A percentile compares a stretch with the other conserved stretches of the same genome.
These are phyloP conservation scores for Andrena bicolor DNA, from an alignment of 2,888 invertebrate genomes.

Conservation along the genomic window DNA sequence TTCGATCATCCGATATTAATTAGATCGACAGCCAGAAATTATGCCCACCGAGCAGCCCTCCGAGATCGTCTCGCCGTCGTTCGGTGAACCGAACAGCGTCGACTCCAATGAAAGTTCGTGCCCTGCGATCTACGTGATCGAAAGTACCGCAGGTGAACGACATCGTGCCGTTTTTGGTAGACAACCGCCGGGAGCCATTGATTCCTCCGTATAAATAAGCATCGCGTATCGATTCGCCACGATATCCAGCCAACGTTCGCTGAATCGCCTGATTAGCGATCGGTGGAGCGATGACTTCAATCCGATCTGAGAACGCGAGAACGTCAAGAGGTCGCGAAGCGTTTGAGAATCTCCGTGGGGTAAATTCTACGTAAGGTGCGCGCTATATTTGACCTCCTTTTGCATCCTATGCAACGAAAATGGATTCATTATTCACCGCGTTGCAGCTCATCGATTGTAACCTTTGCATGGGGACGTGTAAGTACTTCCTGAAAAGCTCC, in stretches of 20 bases:
- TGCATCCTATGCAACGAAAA: background rate
- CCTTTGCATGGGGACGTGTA: background rate
- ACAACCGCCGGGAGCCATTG: slow-evolving; percentile 44
- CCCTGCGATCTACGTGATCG: background rate
- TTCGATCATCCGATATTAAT: background rate
- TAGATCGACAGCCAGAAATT: background rate
- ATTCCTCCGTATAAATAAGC: slow-evolving; percentile 67
- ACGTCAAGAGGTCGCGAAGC: background rate
- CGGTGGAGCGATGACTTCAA: slow-evolving; percentile 28
- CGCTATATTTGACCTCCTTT: background rate
- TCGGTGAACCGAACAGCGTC: background rate
- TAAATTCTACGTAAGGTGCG: slow-evolving; percentile 30
- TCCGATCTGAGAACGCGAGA: background rate
- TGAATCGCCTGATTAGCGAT: slow-evolving; percentile 21
- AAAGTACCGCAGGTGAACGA: background rate
- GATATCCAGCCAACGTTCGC: slow-evolving; percentile 30
- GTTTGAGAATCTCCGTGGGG: background rate
- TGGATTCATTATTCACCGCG: slow-evolving; percentile 14
- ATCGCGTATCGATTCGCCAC: slow-evolving; percentile 58
- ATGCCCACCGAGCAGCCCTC: background rate
- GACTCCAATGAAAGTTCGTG: background rate
- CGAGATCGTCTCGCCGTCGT: background rate
- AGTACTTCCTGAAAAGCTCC: background rate
- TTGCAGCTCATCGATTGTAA: background rate
- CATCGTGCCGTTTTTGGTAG: background rate